These are phyloP conservation scores for Monodelphis domestica DNA, from an alignment of 2,797 vertebrate genomes.

Conservation along the genomic window DNA sequence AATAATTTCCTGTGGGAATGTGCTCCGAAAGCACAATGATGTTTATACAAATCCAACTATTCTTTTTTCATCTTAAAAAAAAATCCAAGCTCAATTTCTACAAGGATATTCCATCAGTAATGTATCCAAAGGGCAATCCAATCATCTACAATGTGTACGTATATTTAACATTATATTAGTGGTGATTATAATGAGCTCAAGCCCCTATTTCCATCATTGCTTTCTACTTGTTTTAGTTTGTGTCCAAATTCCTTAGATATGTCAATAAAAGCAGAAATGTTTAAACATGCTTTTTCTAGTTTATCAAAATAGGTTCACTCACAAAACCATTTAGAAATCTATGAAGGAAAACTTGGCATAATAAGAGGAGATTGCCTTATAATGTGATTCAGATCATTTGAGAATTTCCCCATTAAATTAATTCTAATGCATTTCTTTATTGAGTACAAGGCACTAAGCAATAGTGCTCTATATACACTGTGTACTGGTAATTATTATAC, in stretches of 20 bases:
- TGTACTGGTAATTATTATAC: conserved; percentile 60
- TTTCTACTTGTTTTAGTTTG: background rate
- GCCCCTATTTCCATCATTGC: background rate
- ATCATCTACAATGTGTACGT: background rate
- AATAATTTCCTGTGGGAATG: conserved; percentile 78
- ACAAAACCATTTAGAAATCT: conserved; percentile 69
- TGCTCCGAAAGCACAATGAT: conserved; percentile 65
- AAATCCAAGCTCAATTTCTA: background rate
- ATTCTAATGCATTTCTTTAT: conserved; percentile 67
- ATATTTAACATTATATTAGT: background rate
- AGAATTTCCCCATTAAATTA: conserved; percentile 73
- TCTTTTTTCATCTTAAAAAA: conserved; percentile 37
- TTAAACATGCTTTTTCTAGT: conserved; percentile 55
- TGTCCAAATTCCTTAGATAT: conserved; percentile 13
- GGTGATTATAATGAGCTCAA: background rate
- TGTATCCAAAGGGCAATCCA: background rate
- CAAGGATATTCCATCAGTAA: background rate
- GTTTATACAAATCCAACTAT: conserved; percentile 61
- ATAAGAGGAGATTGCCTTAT: conserved; percentile 69
- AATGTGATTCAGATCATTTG: conserved; percentile 71
- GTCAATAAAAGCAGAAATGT: conserved; percentile 39
- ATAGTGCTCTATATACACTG: conserved; percentile 19
- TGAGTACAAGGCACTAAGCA: conserved; percentile 70
- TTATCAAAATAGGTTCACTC: conserved; percentile 56
- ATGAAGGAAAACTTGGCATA: conserved; percentile 66